Evolutionary conservation across 2,797 vertebrate genomes (phyloP).

Genomic region (Stomatorhinus walkeri): DNA sequence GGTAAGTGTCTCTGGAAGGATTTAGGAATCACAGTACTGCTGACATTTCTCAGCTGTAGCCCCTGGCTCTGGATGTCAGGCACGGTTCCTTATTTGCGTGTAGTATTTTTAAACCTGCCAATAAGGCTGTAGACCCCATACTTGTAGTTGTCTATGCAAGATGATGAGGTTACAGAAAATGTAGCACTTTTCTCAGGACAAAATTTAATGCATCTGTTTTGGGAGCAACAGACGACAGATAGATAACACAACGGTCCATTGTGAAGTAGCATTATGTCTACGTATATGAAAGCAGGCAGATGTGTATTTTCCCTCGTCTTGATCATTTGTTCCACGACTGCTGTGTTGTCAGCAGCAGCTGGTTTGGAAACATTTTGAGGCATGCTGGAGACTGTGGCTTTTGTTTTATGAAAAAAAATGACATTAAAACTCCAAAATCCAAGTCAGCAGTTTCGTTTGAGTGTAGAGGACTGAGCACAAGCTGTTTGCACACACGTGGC

Average conservation of each 20-base stretch:
- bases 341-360: constrained; percentile 27
- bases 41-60: neutral
- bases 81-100: neutral
- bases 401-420: constrained; percentile 54
- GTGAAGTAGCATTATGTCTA: neutral
- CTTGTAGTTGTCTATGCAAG: neutral
- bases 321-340: constrained; percentile 48
- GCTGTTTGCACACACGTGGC: constrained; percentile 12
- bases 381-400: constrained; percentile 61
- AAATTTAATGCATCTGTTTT: neutral
- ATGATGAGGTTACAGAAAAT: neutral
- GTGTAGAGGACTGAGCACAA: constrained; percentile 41
- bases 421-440: constrained; percentile 47
- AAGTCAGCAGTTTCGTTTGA: constrained; percentile 65
- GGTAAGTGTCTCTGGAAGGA: neutral
- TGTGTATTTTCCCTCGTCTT: constrained; percentile 26
- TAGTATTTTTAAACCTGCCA: neutral
- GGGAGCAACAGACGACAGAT: neutral
- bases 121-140: neutral
- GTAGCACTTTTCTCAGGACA: neutral
- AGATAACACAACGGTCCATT: neutral
- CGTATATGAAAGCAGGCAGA: neutral
- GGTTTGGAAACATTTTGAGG: constrained; percentile 40
- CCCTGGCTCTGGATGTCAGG: neutral
- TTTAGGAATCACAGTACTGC: neutral